A percentile compares a stretch with the other conserved stretches of the same genome.
phyloP scores from a whole-genome alignment of 2,797 vertebrate genomes.

The Halcyon smyrnensis region DNA sequence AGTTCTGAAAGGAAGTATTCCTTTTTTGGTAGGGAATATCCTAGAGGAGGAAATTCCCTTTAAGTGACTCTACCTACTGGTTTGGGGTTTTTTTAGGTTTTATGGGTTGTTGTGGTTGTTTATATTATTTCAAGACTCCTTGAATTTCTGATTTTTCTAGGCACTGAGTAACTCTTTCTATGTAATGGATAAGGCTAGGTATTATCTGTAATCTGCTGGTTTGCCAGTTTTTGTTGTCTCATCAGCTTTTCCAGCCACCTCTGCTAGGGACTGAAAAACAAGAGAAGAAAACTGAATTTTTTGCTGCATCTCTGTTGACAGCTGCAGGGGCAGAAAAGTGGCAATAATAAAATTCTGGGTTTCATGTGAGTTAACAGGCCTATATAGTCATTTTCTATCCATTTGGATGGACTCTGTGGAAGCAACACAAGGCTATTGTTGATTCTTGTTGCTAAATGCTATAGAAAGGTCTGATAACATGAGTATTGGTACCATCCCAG shows the following conservation, averaged over 20 bases:
- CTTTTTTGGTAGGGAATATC: not conserved
- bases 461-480: not conserved
- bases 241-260: not conserved
- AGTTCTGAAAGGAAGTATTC: not conserved
- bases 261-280: not conserved
- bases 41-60: not conserved
- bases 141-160: not conserved
- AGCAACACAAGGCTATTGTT: not conserved
- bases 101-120: not conserved
- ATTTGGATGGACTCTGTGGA: not conserved
- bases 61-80: not conserved
- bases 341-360: not conserved
- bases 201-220: not conserved
- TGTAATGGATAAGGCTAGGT: not conserved
- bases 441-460: not conserved
- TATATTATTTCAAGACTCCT: not conserved
- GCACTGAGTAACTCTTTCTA: not conserved
- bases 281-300: not conserved
- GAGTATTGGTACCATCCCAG: not conserved
- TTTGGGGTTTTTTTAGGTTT: not conserved
- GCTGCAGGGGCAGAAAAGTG: not conserved
- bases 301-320: not conserved
- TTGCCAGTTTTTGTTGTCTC: not conserved
- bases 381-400: not conserved
- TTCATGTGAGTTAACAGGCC: not conserved